Evolutionary conservation across 2,797 vertebrate genomes (phyloP), one percentile per base, ranked within the genome.

Genomic region (Synanceia verrucosa): DNA sequence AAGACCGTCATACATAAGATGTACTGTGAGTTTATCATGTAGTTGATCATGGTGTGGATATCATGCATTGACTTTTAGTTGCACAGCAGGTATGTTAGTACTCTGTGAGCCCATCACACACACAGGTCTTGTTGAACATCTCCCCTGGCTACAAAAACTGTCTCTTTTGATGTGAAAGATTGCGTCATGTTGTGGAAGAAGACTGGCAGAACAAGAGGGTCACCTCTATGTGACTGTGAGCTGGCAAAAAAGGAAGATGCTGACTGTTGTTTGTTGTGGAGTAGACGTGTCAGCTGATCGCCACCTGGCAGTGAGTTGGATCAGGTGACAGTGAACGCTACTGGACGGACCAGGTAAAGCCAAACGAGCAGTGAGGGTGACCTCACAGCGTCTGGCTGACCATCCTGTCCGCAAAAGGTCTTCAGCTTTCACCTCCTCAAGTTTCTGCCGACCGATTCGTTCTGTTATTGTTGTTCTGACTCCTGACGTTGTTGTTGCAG

Each of bases 231-330:
- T 26, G 47, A 16, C 51, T 34, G 5, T n/a, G 41, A 16, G 61
- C 24, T 1, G 4, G 0, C n/a, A n/a, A 0, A 21, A 24, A 64
- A 41, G 21, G 44, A 50, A 44, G 34, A 53, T 1, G 41, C 41
- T 53, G 56, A 34, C 18, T 51, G 63, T 57, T 66, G 67, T 70
- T 73, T 52, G 60, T 67, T 71, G 74, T 70, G 34, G 44, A 52
- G 14, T 51, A 4, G 65, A 77, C 64, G 74, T 46, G 77, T 76
- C 74, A 59, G 2, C 67, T 59, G 75, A 76, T 78, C 71, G 46
- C 44, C 70, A 16, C 1, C 33, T 48, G 70, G 36, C 66, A 62
- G 58, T 29, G 23, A 29, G 62, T 19, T 8, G 71, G 61, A 76
- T 83, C 68, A 58, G 58, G 72, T 76, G 58, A 53, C 14, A 0